Conservation (phyloP, 2,113 vertebrate genomes). For the Penelope pileata region DNA sequence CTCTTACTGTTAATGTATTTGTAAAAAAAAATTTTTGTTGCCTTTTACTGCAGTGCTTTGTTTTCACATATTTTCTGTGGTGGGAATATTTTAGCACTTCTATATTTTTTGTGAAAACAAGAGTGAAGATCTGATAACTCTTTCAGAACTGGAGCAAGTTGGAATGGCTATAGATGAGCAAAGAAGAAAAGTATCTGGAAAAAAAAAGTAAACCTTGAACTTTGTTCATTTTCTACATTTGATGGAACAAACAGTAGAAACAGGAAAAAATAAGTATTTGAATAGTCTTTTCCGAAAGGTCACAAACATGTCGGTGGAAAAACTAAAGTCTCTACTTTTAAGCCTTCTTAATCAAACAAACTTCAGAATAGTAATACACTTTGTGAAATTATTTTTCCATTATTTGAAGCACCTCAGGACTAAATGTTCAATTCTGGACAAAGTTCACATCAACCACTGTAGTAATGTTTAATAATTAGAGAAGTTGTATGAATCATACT, state of each 20-base stretch:
- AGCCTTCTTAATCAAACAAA: not conserved
- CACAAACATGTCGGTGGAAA: conserved; percentile 6
- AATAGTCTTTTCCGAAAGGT: conserved; percentile 40
- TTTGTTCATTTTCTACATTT: not conserved
- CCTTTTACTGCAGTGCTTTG: not conserved
- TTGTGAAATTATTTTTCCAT: conserved; percentile 36
- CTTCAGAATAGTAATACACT: conserved; percentile 1
- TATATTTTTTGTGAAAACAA: conserved; percentile 1
- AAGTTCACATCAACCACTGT: not conserved
- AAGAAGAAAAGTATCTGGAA: not conserved
- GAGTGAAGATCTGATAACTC: not conserved
- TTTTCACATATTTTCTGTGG: not conserved
- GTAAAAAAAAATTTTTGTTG: too few relatives aligned
- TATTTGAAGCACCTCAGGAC: not conserved
- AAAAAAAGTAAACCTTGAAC: not conserved
- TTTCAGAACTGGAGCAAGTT: not conserved
- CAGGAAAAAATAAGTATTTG: conserved; percentile 17
- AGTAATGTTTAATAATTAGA: not conserved
- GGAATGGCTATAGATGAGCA: not conserved
- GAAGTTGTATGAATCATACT: not conserved
- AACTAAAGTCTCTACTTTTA: not conserved
- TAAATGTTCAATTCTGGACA: not conserved
- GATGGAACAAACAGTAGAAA: not conserved
- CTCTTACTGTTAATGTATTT: too few relatives aligned
- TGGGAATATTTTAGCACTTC: conserved; percentile 2